These are phyloP conservation scores for Psilopsiagon aurifrons DNA, from an alignment of 2,113 vertebrate genomes.

Conservation along the genomic window DNA sequence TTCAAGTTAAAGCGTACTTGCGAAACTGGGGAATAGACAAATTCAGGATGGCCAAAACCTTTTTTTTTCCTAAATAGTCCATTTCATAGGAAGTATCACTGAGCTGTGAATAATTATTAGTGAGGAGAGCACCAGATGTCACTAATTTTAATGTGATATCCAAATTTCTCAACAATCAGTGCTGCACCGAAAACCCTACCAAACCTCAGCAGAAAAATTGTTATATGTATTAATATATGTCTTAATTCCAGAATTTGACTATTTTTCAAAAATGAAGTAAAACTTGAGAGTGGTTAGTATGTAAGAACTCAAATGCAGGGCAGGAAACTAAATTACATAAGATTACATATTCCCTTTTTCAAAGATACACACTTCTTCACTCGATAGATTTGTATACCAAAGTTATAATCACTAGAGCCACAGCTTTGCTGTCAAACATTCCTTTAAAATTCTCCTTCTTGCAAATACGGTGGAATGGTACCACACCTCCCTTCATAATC, in stretches of 20 bases:
- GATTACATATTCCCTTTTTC: background rate
- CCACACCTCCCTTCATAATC: background rate
- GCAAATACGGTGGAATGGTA: background rate
- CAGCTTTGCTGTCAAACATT: background rate
- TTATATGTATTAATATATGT: background rate
- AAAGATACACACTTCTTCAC: background rate
- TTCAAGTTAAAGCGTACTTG: background rate
- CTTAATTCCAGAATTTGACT: background rate
- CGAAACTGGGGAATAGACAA: background rate
- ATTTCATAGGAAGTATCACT: background rate
- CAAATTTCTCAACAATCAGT: background rate
- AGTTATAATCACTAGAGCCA: background rate
- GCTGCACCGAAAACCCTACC: background rate
- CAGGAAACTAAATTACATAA: background rate
- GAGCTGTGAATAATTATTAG: background rate
- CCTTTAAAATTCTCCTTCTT: background rate
- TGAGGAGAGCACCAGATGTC: background rate
- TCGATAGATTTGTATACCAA: background rate
- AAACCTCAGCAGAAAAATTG: background rate
- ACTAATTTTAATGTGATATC: background rate
- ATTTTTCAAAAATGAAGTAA: background rate
- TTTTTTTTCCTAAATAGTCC: background rate
- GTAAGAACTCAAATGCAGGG: background rate
- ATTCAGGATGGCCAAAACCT: background rate
- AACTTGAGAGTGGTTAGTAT: background rate